These are phyloP conservation scores for Tortrix viridana DNA, from an alignment of 2,888 invertebrate genomes.

Conservation along the genomic window DNA sequence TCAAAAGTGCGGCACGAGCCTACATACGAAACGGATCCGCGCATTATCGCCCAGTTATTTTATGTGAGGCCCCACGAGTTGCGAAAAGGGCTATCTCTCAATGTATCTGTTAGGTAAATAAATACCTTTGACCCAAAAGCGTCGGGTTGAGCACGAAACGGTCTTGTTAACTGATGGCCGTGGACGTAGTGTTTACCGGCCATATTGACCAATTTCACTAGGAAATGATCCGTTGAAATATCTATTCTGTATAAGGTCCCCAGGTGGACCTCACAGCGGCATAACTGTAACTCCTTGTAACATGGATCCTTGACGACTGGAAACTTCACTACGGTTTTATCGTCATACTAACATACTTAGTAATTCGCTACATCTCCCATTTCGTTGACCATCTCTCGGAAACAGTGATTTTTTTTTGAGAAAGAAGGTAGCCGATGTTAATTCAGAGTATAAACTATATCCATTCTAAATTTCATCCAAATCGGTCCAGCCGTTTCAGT, in stretches of 20 bases:
- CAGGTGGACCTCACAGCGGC: conserved; percentile 52
- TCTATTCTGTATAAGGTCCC: conserved; percentile 43
- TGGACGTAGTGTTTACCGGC: conserved; percentile 44
- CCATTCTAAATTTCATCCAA: no score
- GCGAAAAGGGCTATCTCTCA: conserved; percentile 60
- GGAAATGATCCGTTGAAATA: conserved; percentile 55
- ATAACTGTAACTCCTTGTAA: conserved; percentile 56
- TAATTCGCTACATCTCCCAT: background rate
- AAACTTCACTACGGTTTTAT: conserved; percentile 42
- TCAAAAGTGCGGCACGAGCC: conserved; percentile 45
- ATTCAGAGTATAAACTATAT: no score
- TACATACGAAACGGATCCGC: conserved; percentile 52
- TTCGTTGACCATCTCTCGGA: no score
- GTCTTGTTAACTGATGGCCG: conserved; percentile 57
- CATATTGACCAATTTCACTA: conserved; percentile 42
- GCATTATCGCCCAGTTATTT: conserved; percentile 52
- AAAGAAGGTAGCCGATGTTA: no score
- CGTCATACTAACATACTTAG: background rate
- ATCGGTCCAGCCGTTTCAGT: no score
- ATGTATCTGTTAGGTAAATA: conserved; percentile 70
- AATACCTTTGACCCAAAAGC: conserved; percentile 73
- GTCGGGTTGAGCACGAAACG: conserved; percentile 60
- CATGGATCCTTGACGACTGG: conserved; percentile 47
- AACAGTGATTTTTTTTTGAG: no score
- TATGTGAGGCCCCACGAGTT: conserved; percentile 54